These are phyloP conservation scores for Sphaerophoria rueppellii DNA, from an alignment of 2,888 invertebrate genomes.

Conservation along the genomic window DNA sequence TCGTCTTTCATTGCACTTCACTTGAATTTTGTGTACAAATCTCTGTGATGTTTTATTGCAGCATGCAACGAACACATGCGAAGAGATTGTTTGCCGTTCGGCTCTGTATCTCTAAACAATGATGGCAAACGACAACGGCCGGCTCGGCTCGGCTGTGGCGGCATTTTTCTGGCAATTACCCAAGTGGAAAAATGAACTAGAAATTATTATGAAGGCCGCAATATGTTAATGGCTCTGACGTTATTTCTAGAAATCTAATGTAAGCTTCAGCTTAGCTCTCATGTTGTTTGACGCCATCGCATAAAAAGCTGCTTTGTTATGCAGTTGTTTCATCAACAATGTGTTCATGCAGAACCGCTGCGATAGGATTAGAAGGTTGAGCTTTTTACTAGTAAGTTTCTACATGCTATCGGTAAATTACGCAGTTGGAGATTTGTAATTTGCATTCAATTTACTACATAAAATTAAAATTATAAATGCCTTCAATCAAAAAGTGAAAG, in stretches of 20 bases:
- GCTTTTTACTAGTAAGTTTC: slow-evolving; percentile 3
- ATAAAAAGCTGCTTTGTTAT: background rate
- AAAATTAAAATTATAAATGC: too few species aligned
- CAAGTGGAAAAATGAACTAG: slow-evolving; percentile 56
- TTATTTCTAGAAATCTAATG: slow-evolving; percentile 13
- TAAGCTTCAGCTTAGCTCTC: background rate
- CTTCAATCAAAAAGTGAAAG: too few species aligned
- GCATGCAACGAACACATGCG: slow-evolving; percentile 63
- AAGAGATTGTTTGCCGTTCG: slow-evolving; percentile 5
- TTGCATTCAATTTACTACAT: slow-evolving; percentile 4
- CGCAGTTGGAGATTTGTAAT: slow-evolving; percentile 34
- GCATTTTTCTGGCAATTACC: slow-evolving; percentile 32
- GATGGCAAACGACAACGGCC: background rate
- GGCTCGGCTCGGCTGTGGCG: too few species aligned
- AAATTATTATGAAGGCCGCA: slow-evolving; percentile 50
- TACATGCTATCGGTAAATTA: slow-evolving; percentile 52
- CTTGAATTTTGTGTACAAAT: slow-evolving; percentile 26
- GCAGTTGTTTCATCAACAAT: background rate
- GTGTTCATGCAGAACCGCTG: slow-evolving; percentile 25
- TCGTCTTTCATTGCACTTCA: slow-evolving; percentile 25
- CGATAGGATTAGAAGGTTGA: slow-evolving; percentile 14
- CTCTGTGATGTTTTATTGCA: background rate
- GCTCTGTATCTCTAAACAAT: background rate
- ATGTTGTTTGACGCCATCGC: background rate
- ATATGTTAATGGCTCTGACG: slow-evolving; percentile 53